These are phyloP conservation scores for Armadillidium nasatum DNA, from an alignment of 1,140 invertebrate species.

Conservation along the genomic window DNA sequence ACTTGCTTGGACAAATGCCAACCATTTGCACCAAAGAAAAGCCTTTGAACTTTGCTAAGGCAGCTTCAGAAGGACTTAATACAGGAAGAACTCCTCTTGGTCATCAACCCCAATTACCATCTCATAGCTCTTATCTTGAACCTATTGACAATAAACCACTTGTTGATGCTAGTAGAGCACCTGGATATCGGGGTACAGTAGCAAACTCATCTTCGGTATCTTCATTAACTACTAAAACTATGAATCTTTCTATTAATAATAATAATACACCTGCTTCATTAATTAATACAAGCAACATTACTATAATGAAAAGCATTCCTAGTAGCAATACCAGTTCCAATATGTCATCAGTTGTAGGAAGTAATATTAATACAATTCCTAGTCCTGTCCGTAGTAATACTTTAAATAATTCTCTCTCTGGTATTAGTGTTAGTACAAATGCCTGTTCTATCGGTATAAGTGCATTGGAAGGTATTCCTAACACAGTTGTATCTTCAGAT, in stretches of 20 bases:
- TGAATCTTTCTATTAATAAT: conserved; percentile 17
- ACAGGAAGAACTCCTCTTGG: conserved; percentile 46
- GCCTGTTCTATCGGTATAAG: not conserved
- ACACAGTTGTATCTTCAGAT: not conserved
- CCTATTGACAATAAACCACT: conserved; percentile 55
- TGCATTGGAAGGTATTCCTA: not conserved
- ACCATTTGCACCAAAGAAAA: conserved; percentile 65
- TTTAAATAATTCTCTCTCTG: not conserved
- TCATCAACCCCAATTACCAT: conserved; percentile 47
- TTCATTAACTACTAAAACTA: conserved; percentile 27
- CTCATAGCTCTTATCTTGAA: conserved; percentile 56
- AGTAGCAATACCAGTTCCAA: not conserved
- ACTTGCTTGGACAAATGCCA: conserved; percentile 50
- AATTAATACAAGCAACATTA: not conserved
- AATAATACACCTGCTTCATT: not conserved
- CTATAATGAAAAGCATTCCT: not conserved
- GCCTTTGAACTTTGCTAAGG: conserved; percentile 68
- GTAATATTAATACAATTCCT: conserved; percentile 2
- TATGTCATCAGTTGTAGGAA: conserved; percentile 3
- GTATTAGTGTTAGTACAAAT: not conserved
- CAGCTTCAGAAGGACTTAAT: conserved; percentile 60
- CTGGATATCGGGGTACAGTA: conserved; percentile 63
- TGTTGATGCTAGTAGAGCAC: conserved; percentile 73
- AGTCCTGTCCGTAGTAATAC: not conserved
- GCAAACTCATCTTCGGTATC: conserved; percentile 31